A percentile compares a stretch with the other conserved stretches of the same genome.
Evolutionary conservation across 2,113 vertebrate species (phyloP).

Genomic region (Motacilla tschutschensis): DNA sequence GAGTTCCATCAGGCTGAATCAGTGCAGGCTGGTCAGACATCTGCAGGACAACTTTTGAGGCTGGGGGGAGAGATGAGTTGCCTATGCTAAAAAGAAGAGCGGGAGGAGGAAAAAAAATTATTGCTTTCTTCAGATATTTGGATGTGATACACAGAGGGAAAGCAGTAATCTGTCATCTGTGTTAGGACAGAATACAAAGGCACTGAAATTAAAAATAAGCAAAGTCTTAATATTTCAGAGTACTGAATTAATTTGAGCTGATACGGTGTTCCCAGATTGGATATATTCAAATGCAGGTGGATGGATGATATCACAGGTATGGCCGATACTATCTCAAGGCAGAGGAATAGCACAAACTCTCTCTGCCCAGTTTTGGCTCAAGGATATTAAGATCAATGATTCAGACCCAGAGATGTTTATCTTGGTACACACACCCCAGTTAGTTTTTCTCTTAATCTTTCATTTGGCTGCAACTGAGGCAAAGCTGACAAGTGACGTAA

Average conservation of each 20-base stretch:
- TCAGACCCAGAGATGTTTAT: neutral
- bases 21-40: neutral
- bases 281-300: neutral
- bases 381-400: neutral
- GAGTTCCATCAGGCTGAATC: neutral
- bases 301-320: neutral
- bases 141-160: neutral
- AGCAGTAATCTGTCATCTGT: neutral
- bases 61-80: neutral
- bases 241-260: neutral
- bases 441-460: neutral
- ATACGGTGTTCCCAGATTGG: neutral
- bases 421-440: neutral
- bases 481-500: slow-evolving; percentile 28
- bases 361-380: neutral
- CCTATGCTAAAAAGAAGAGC: neutral
- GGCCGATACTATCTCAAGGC: fast-evolving
- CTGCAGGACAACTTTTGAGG: neutral
- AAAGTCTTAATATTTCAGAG: neutral
- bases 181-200: neutral
- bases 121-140: neutral
- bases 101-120: neutral
- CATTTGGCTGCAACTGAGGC: slow-evolving; percentile 3
- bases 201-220: neutral
- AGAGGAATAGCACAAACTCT: neutral